Base-by-base conservation (phyloP, 1,140 invertebrate genomes). In the Microplitis demolitor region DNA sequence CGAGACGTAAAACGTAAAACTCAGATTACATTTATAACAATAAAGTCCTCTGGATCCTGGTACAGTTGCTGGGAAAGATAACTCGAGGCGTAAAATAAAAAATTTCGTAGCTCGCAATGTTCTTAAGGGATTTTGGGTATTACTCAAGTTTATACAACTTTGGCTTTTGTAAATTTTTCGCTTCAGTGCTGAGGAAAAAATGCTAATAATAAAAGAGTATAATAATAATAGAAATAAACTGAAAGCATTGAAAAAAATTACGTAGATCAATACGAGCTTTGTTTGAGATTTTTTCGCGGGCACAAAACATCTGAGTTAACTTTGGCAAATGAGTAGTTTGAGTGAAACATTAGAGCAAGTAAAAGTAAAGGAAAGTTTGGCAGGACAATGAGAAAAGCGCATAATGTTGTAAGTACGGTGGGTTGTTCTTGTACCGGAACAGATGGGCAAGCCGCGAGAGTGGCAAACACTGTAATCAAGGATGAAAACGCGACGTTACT, bases 391-490 rank as follows among this genome's bases (percentile, higher is more conserved):
- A 66, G 63, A 66, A 51, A 66, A 66, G 63, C 63, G 6, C 39
- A 66, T 66, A 45, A 45, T 5, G 39, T 5, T 45, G 39, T 45
- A 45, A 45, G 39, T 45, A 45, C 24, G 37, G 63, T 24, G 63
- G 63, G 35, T 66, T 50, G 34, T 66, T 66, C 45, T 66, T 66
- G 63, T 66, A 45, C 63, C 50, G 37, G 24, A 66, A 66, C 63
- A 66, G 63, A 37, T 66, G 63, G 34, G 63, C 35, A 61, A 70
- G 68, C 68, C 68, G 71, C 68, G 74, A 74, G 69, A 77, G 78
- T 76, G 74, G 77, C 77, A 79, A 82, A 82, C 75, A 82, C 69
- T 76, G 77, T 82, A 80, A 82, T 82, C 80, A 80, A 80, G 74
- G 76, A 76, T 74, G 79, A 80, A 82, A 80, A 79, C 35, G 69